Base-by-base conservation (phyloP, 2,797 vertebrate species). In the Platyrinchus mystaceus region DNA sequence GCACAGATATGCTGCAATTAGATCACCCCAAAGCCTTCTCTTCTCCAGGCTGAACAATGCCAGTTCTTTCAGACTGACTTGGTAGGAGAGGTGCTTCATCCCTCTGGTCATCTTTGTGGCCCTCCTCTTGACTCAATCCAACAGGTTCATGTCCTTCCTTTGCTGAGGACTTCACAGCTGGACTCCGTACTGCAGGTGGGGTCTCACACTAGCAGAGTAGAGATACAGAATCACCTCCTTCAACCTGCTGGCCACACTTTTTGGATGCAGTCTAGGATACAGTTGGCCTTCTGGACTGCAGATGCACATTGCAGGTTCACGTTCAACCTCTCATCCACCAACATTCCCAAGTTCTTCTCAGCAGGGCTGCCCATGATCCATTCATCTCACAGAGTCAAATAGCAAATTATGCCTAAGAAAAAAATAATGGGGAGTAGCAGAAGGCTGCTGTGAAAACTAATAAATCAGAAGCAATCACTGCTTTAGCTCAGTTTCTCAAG, bases 401-500 rank as follows among this genome's bases (percentile, higher is more conserved):
- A 84, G 58, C 8, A 79, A 93, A 94, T 78, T 36, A 77, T 22
- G 22, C 16, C 27, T 55, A 84, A 12, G 14, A 59, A 67, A 85
- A 93, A 78, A 92, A 63, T 64, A 74, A 49, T 17, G 47, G 49
- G 8, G 41, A 7, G 5, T 17, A 80, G 36, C 32, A 64, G 32
- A 13, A 70, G 30, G n/a, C 46, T 78, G 70, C 60, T 79, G 32
- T 49, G 88, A 78, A 68, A 84, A 89, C 68, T 5, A 89, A 63
- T 78, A 93, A 88, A 94, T 88, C 12, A 3, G 55, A 95, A 83
- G 43, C 52, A 90, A 91, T 75, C 84, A 46, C n/a, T 58, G 26
- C 52, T 81, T 95, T 80, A 90, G 66, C 37, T 96, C 55, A 10
- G 24, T 94, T 94, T 96, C 90, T 94, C 55, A 94, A 91, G 76